These are phyloP conservation scores for Rhinolophus sinicus DNA, from an alignment of 2,113 vertebrate species.

Conservation along the genomic window DNA sequence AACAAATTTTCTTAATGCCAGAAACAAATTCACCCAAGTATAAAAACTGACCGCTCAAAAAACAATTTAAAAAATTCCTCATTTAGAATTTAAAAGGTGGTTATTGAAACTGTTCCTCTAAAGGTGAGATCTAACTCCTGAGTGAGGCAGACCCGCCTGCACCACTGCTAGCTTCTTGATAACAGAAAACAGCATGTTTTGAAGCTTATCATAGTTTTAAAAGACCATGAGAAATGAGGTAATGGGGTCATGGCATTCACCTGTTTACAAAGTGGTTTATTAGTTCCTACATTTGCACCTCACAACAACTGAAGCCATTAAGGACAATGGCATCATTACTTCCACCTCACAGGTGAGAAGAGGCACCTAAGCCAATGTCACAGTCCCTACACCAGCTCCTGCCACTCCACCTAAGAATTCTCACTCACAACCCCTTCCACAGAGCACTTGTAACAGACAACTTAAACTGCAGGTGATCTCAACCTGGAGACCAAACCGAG, in stretches of 20 bases:
- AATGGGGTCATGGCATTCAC: background rate
- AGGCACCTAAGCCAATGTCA: background rate
- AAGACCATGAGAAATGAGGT: background rate
- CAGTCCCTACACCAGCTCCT: background rate
- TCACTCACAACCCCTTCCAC: too few relatives aligned
- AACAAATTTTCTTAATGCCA: conserved; percentile 45
- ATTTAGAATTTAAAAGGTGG: conserved; percentile 12
- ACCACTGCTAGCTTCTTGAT: background rate
- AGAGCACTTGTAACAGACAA: background rate
- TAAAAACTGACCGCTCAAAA: conserved; percentile 7
- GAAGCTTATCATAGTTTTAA: background rate
- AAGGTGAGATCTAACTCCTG: background rate
- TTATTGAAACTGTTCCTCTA: background rate
- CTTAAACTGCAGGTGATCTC: background rate
- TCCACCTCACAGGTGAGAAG: background rate
- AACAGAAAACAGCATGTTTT: background rate
- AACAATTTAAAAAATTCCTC: background rate
- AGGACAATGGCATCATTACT: background rate
- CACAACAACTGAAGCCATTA: background rate
- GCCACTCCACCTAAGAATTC: too few relatives aligned
- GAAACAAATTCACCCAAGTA: conserved; percentile 49
- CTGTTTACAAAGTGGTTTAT: background rate
- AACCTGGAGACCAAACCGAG: background rate
- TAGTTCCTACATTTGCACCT: background rate
- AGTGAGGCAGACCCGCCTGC: background rate